phyloP scores from a whole-genome alignment of 2,113 vertebrate species.

The Mirza zaza region DNA sequence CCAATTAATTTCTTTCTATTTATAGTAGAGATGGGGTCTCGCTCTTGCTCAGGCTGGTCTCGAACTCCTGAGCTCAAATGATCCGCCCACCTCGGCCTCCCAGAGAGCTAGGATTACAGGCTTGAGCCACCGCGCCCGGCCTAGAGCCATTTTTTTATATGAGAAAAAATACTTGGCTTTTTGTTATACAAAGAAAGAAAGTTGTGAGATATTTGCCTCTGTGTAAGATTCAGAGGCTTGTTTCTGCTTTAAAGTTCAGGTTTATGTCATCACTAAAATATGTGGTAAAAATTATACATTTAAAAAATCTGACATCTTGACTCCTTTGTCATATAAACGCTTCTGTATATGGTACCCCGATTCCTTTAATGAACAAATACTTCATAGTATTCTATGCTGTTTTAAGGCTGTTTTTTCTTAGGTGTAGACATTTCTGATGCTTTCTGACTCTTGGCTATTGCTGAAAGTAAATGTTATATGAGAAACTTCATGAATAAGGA shows the following conservation, averaged over 20 bases:
- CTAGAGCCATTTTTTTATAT: not conserved
- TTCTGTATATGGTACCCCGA: not conserved
- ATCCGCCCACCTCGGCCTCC: no score
- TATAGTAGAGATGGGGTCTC: no score
- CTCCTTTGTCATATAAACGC: not conserved
- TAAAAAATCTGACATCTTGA: not conserved
- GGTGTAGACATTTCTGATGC: not conserved
- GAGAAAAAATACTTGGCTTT: not conserved
- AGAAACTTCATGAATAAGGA: not conserved
- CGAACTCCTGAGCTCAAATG: no score
- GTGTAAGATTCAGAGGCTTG: not conserved
- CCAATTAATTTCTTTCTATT: no score
- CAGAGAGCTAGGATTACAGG: no score
- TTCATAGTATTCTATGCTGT: not conserved
- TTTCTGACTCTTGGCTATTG: slow-evolving; percentile 23
- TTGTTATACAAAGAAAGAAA: slow-evolving; percentile 37
- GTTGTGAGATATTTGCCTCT: not conserved
- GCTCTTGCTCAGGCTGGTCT: no score
- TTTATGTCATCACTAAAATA: slow-evolving; percentile 49
- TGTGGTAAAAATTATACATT: slow-evolving; percentile 8
- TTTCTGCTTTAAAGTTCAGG: slow-evolving; percentile 29
- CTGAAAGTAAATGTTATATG: slow-evolving; percentile 25
- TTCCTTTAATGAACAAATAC: not conserved
- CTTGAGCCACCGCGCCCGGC: no score
- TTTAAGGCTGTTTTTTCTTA: slow-evolving; percentile 20